phyloP scores from a whole-genome alignment of 2,888 invertebrate genomes.

The Ennomos fuscantarius region DNA sequence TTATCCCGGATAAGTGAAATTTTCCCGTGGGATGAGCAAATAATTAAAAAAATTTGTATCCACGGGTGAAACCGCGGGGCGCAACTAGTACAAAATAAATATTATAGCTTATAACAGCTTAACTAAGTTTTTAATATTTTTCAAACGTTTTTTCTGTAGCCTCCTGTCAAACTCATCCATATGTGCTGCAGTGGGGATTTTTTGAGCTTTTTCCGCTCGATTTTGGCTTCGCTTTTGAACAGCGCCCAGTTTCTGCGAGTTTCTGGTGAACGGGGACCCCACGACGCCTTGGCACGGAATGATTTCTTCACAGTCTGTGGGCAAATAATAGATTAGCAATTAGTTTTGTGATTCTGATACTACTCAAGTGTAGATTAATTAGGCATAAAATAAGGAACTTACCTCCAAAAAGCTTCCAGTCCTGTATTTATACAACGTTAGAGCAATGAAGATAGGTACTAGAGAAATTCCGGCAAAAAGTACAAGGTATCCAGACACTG shows the following conservation, averaged over 20 bases:
- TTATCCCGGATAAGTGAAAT: no score
- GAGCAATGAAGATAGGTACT: slow-evolving; percentile 61
- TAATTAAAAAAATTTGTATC: no score
- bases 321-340: slow-evolving; percentile 26
- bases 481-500: slow-evolving; percentile 71
- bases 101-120: no score
- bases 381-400: slow-evolving; percentile 31
- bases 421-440: slow-evolving; percentile 55
- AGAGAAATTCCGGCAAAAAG: slow-evolving; percentile 63
- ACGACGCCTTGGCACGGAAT: slow-evolving; percentile 76
- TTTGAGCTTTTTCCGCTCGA: slow-evolving; percentile 50
- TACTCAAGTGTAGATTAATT: no score
- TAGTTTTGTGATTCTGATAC: no score
- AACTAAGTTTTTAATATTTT: neutral
- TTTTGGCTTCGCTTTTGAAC: slow-evolving; percentile 77
- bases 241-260: slow-evolving; percentile 82
- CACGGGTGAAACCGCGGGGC: no score
- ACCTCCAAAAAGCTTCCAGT: slow-evolving; percentile 58
- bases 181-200: slow-evolving; percentile 51
- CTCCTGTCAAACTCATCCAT: slow-evolving; percentile 53
- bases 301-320: slow-evolving; percentile 72
- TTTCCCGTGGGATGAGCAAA: no score
- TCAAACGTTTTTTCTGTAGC: slow-evolving; percentile 32
- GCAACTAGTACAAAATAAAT: no score
- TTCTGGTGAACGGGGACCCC: slow-evolving; percentile 86